Conservation (phyloP, 1,140 invertebrate species). For the Nymphalis io region DNA sequence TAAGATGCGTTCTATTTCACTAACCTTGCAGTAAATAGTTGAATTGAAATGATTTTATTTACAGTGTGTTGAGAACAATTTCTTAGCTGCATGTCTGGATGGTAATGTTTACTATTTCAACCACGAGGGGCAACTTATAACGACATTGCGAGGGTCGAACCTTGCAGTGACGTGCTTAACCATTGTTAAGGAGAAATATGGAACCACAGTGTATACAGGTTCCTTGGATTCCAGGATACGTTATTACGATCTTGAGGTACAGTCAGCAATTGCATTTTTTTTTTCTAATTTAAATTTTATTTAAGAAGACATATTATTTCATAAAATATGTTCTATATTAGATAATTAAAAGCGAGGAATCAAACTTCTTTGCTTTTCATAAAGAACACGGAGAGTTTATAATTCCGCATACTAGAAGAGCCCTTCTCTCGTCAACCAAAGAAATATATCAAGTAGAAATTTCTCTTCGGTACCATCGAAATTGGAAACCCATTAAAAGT, state of each 20-base stretch:
- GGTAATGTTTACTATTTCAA: constrained; percentile 82
- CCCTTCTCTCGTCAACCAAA: too few relatives aligned
- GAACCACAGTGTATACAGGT: constrained; percentile 82
- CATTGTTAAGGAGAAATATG: constrained; percentile 71
- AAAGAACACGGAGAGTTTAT: too few relatives aligned
- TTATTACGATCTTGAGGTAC: constrained; percentile 82
- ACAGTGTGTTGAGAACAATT: constrained; percentile 74
- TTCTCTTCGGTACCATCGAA: too few relatives aligned
- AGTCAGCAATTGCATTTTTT: constrained; percentile 33
- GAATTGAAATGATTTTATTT: too few relatives aligned
- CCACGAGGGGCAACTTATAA: constrained; percentile 72
- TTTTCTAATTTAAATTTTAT: constrained; percentile 13
- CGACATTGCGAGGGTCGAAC: constrained; percentile 74
- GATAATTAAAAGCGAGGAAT: too few relatives aligned
- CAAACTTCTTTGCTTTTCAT: too few relatives aligned
- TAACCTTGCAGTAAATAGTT: too few relatives aligned
- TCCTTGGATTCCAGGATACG: constrained; percentile 83
- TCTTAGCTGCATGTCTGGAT: constrained; percentile 80
- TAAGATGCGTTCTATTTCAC: too few relatives aligned
- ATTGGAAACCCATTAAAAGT: too few relatives aligned
- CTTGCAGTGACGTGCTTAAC: constrained; percentile 83
- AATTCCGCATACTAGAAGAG: too few relatives aligned
- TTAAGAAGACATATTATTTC: not conserved
- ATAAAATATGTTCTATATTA: too few relatives aligned
- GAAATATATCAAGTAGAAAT: too few relatives aligned